phyloP scores from a whole-genome alignment of 2,888 invertebrate species.

The Aelia acuminata region DNA sequence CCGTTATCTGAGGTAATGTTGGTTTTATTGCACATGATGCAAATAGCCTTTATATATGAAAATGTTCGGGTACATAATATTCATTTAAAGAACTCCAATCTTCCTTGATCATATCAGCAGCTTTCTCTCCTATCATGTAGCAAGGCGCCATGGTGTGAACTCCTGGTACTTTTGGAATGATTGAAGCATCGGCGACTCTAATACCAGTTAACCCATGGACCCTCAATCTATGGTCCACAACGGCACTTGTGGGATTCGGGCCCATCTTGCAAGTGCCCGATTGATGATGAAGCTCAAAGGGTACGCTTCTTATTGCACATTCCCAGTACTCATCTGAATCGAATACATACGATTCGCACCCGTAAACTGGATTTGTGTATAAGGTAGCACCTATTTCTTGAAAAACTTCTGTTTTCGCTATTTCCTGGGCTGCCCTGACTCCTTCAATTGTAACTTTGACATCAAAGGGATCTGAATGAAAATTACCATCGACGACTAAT shows the following conservation, averaged over 20 bases:
- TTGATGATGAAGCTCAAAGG: slow-evolving; percentile 81
- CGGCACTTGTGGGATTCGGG: slow-evolving; percentile 65
- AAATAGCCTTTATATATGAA: neutral
- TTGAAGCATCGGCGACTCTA: slow-evolving; percentile 73
- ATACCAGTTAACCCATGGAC: slow-evolving; percentile 71
- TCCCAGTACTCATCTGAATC: slow-evolving; percentile 81
- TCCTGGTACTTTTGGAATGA: slow-evolving; percentile 73
- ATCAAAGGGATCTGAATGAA: slow-evolving; percentile 77
- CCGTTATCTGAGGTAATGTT: neutral
- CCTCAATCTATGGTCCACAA: slow-evolving; percentile 68
- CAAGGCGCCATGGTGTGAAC: slow-evolving; percentile 74
- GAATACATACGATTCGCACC: slow-evolving; percentile 76
- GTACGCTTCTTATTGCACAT: slow-evolving; percentile 80
- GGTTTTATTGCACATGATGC: no score
- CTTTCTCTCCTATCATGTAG: slow-evolving; percentile 75
- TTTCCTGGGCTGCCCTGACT: slow-evolving; percentile 72
- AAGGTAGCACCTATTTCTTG: slow-evolving; percentile 72
- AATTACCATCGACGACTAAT: slow-evolving; percentile 87
- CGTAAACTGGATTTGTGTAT: slow-evolving; percentile 76
- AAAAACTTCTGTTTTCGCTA: slow-evolving; percentile 74
- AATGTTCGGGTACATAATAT: neutral
- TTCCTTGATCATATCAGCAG: slow-evolving; percentile 71
- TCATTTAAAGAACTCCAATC: slow-evolving; percentile 70
- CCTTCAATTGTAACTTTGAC: slow-evolving; percentile 80
- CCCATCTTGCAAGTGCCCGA: slow-evolving; percentile 68